Evolutionary conservation across 2,888 invertebrate genomes (phyloP), one percentile per base, ranked within the genome.

Genomic region (Drosophila macrospina): DNA sequence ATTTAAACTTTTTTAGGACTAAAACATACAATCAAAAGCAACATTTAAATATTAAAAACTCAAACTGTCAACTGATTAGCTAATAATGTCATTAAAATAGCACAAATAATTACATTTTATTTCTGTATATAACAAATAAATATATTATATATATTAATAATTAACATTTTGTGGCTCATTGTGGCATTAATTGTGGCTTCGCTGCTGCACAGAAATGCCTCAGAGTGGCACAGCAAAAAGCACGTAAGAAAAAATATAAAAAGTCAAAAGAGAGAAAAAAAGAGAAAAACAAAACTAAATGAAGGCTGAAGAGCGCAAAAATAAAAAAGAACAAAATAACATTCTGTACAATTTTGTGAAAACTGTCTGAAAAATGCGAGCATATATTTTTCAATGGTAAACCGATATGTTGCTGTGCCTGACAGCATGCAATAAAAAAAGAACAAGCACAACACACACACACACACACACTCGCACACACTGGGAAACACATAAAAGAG

Each of bases 381-480:
- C 68, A 54, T 70, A 78, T 80, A 80, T 86, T 71, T 86, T 72
- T 80, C 74, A 80, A 86, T 83, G 86, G 86, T 72, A 72, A 86
- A 80, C 83, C 83, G 78, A 83, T 86, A 86, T 86, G 78, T 76
- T 72, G 75, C 80, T 87, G 86, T 69, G 80, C 68, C 85, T 85
- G 87, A 82, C 85, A 85, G 87, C 67, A 61, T 73, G 83, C 83
- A 78, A 84, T 84, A 85, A 32, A 47, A 81, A 81, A 68, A 54
- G 36, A 42, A 63, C 30, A 50, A 24, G 52, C 28, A 47, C 36
- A 56, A 37, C 39, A 59, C 30, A 64, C 28, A 42, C 28, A 55
- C 36, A 57, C 37, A 56, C 44, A 37, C 39, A 59, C 30, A 62
- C 28, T 36, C 28, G 51, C 36, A 57, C 37, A 36, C 28, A 44